Conservation (phyloP, 2,797 vertebrate species). For the Fratercula arctica region DNA sequence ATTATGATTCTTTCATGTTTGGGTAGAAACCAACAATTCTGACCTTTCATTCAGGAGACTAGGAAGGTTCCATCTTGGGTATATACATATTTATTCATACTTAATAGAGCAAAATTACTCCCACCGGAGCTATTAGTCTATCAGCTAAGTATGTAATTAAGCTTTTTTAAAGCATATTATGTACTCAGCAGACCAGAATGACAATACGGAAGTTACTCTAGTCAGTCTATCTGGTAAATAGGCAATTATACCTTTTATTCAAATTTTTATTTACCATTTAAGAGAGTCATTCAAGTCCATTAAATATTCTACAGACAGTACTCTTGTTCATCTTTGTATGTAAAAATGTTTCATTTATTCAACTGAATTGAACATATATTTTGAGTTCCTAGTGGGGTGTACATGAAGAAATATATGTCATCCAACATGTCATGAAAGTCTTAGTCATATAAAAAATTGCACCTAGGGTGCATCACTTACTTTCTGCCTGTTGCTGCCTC, state of each 20-base stretch:
- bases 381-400: background rate
- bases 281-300: background rate
- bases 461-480: background rate
- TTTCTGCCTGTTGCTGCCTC: background rate
- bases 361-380: background rate
- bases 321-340: background rate
- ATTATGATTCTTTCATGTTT: background rate
- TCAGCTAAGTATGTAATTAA: slow-evolving; percentile 46
- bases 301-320: background rate
- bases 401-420: background rate
- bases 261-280: slow-evolving; percentile 31
- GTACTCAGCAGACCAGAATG: slow-evolving; percentile 27
- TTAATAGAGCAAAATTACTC: slow-evolving; percentile 32
- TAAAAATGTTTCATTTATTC: background rate
- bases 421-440: background rate
- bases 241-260: slow-evolving; percentile 32
- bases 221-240: background rate
- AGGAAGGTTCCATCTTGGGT: background rate
- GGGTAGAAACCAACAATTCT: background rate
- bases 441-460: background rate
- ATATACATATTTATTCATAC: slow-evolving; percentile 54
- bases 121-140: slow-evolving; percentile 26
- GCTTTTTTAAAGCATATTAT: slow-evolving; percentile 33
- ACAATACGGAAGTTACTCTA: slow-evolving; percentile 27
- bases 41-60: background rate